phyloP scores from a whole-genome alignment of 2,888 invertebrate genomes.

The Cheilosia variabilis region DNA sequence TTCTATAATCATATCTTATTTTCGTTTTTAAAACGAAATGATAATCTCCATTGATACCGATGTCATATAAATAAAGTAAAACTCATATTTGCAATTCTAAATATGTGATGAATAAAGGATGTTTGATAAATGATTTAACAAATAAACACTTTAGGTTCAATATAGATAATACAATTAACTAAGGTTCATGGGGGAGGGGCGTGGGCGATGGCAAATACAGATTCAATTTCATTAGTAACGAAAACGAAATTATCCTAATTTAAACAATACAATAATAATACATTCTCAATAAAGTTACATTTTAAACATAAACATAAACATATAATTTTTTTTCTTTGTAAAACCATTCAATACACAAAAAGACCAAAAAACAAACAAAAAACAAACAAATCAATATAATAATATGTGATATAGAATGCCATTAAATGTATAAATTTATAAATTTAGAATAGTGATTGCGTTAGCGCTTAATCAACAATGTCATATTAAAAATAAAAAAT shows the following conservation, averaged over 20 bases:
- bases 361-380: neutral
- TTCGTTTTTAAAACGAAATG: constrained; percentile 69
- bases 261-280: constrained; percentile 55
- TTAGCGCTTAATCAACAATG: constrained; percentile 67
- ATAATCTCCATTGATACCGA: constrained; percentile 49
- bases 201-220: constrained; percentile 59
- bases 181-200: constrained; percentile 47
- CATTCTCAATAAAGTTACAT: constrained; percentile 35
- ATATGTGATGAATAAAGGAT: constrained; percentile 52
- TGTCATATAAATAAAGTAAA: constrained; percentile 39
- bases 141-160: constrained; percentile 37
- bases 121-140: constrained; percentile 37
- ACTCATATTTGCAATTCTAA: constrained; percentile 57
- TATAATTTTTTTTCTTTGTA: constrained; percentile 1
- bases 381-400: constrained; percentile 15
- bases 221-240: constrained; percentile 57
- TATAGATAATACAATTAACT: constrained; percentile 66
- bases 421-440: constrained; percentile 57
- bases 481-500: constrained; percentile 72
- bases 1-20: constrained; percentile 46
- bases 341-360: constrained; percentile 32
- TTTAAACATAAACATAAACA: constrained; percentile 29
- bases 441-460: constrained; percentile 71
- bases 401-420: constrained; percentile 54
- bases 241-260: constrained; percentile 68